Evolutionary conservation across 2,113 vertebrate genomes (phyloP), one percentile per base, ranked within the genome.

Genomic region (Catharus minimus): DNA sequence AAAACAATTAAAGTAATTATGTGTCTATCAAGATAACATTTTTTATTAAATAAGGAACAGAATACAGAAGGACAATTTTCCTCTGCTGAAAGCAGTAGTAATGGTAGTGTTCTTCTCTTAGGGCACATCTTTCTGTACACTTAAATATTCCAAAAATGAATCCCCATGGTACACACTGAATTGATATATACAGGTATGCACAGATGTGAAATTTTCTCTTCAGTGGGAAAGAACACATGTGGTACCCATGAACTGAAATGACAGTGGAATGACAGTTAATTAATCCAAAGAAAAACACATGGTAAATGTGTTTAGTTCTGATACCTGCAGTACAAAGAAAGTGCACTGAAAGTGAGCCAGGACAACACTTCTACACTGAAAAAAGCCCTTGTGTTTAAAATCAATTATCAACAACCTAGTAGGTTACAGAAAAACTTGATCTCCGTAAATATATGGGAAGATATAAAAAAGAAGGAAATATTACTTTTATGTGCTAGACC

Each of bases 1-100:
- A 84, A 82, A 94, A 81, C 44, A 86, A 90, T 76, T 78, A 33
- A 86, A 93, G 57, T 44, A 82, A 89, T 89, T 94, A 79, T 58
- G 32, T 17, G 50, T 55, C 91, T 87, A 66, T 82, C 87, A 89
- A 87, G 81, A 75, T 69, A 92, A 60, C 50, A 69, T 47, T 84
- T 91, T 46, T 53, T 68, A 69, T 85, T 64, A 79, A 93, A 49
- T 53, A 92, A 79, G 26, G 52, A 94, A 77, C 22, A 66, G 72
- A 93, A 77, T 38, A 62, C 7, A 66, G 67, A 91, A 91, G 32
- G 47, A 71, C 24, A 60, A n/a, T 57, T 72, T 62, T 52, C 18
- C 38, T 82, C 5, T 3, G 8, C 53, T 75, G 74, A 86, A 93
- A 79, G 55, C 14, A 46, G 19, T 24, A 62, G 15, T 52, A 71